phyloP scores from a whole-genome alignment of 1,140 invertebrate species.

The Heliconius hewitsoni region DNA sequence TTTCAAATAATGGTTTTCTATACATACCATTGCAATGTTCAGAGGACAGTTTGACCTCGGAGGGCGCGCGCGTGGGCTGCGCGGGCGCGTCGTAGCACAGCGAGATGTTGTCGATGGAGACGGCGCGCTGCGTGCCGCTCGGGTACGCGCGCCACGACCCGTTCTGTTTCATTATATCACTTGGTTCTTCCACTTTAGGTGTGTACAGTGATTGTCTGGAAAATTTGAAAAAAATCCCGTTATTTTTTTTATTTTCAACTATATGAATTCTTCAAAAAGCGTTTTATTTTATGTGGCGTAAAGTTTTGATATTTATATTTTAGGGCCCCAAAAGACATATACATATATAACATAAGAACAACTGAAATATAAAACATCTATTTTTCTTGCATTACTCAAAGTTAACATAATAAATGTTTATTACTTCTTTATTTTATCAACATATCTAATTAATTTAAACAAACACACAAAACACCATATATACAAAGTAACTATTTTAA shows the following conservation, averaged over 20 bases:
- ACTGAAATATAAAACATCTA: too few relatives aligned
- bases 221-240: conserved; percentile 23
- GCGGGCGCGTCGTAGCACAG: conserved; percentile 73
- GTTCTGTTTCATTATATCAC: conserved; percentile 50
- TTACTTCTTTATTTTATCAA: too few relatives aligned
- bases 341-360: too few relatives aligned
- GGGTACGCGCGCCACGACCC: conserved; percentile 82
- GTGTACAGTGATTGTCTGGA: conserved; percentile 84
- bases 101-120: conserved; percentile 83
- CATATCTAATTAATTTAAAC: too few relatives aligned
- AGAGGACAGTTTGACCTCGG: conserved; percentile 71
- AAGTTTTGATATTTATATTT: too few relatives aligned
- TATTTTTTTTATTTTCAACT: background rate
- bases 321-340: too few relatives aligned
- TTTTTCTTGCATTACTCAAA: too few relatives aligned
- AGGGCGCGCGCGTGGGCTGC: conserved; percentile 60
- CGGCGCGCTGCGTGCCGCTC: conserved; percentile 73
- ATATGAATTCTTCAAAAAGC: too few relatives aligned
- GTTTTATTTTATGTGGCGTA: too few relatives aligned
- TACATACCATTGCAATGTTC: conserved; percentile 68
- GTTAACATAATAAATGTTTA: too few relatives aligned
- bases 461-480: too few relatives aligned
- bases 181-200: conserved; percentile 83
- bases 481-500: background rate
- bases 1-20: background rate